Evolutionary conservation across 1,140 invertebrate species (phyloP), one percentile per base, ranked within the genome.

Genomic region (Neotoxoptera formosana): DNA sequence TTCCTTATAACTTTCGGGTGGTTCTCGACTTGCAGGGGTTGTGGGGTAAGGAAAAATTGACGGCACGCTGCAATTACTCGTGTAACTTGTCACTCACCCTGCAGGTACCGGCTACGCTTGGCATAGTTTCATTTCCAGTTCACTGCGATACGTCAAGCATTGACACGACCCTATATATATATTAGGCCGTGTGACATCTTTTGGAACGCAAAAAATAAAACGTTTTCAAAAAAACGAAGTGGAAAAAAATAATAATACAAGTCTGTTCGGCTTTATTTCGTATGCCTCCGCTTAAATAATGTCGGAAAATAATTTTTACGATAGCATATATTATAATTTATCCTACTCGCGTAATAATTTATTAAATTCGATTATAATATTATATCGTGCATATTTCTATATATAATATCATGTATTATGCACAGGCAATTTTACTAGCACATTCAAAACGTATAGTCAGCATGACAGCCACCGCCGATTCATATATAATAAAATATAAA

Each of bases 51-150:
- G 2, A 0, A 8, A 14, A 88, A 34, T 30, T 23, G 48, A 88
- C 8, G 47, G 20, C n/a, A 53, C 7, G 2, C 20, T 7, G 2
- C 20, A 88, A 88, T 20, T 34, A 34, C 20, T 20, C n/a, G 7
- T 51, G 20, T 88, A 88, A 88, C 14, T 88, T 53, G 87, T 53
- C n/a, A 34, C 47, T 51, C 30, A 34, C 30, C n/a, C n/a, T n/a
- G n/a, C 20, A 51, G 47, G 84, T 48, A 36, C 45, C 30, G 20
- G 17, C 41, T 87, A 87, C 48, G 48, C n/a, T 53, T 51, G 47
- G n/a, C 86, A 34, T 51, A n/a, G 25, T 48, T 51, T 87, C 20
- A 47, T 87, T 87, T 87, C 45, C 86, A 87, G 86, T 87, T 87
- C 45, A 41, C 20, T 41, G 30, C 60, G 23, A 23, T 45, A 25